Percentiles rank a stretch among this genome's conserved stretches.
phyloP scores from a whole-genome alignment of 2,888 invertebrate genomes.

The Netelia virgata region DNA sequence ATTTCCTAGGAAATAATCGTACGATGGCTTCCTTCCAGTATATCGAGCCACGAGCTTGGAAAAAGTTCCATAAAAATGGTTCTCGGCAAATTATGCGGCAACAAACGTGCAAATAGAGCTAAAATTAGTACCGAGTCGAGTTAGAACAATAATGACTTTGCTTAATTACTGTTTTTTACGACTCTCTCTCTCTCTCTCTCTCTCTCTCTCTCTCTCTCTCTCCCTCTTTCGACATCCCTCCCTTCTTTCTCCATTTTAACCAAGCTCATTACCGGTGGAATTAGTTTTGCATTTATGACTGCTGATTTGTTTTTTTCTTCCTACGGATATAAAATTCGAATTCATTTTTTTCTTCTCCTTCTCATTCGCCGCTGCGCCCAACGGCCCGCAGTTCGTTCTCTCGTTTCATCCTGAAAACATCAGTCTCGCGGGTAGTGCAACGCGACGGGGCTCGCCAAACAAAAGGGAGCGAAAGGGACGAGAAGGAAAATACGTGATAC shows the following conservation, averaged over 20 bases:
- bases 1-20: too few species aligned
- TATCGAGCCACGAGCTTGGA: too few species aligned
- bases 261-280: not conserved
- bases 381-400: not conserved
- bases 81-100: not conserved
- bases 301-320: conserved; percentile 20
- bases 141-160: not conserved
- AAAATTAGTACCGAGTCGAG: not conserved
- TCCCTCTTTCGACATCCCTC: not conserved
- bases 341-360: not conserved
- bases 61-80: not conserved
- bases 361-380: not conserved
- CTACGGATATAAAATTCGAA: conserved; percentile 3
- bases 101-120: not conserved
- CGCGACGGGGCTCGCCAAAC: not conserved
- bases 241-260: conserved; percentile 1
- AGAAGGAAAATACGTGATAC: conserved; percentile 8
- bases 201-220: conserved; percentile 29
- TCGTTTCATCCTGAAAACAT: not conserved
- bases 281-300: not conserved
- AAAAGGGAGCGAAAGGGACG: not conserved
- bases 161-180: not conserved
- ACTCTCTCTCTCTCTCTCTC: conserved; percentile 16
- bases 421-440: conserved; percentile 8
- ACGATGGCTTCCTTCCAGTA: too few species aligned